Conservation (phyloP, 1,140 invertebrate species). For the Listronotus oregonensis region DNA sequence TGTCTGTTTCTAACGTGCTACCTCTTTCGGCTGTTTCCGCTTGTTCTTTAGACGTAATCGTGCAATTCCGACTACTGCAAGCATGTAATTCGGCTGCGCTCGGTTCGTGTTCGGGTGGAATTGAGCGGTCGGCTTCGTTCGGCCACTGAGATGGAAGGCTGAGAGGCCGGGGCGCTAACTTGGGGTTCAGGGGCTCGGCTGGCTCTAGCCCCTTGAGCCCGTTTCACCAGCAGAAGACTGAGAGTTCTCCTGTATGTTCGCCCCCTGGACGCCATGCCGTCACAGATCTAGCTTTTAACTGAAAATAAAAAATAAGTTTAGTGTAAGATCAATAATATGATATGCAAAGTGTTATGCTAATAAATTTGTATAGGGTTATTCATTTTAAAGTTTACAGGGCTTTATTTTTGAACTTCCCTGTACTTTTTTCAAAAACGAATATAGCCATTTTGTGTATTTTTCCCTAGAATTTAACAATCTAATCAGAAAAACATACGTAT, state of each 20-base stretch:
- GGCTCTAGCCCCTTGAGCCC: slow-evolving; percentile 50
- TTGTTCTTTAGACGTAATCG: slow-evolving; percentile 3
- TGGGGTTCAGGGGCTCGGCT: slow-evolving; percentile 41
- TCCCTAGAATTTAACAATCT: too few relatives aligned
- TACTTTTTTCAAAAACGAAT: too few relatives aligned
- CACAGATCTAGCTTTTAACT: slow-evolving; percentile 72
- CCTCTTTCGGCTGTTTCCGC: too few relatives aligned
- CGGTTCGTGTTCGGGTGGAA: slow-evolving; percentile 30
- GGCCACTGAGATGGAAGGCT: slow-evolving; percentile 46
- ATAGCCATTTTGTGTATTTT: too few relatives aligned
- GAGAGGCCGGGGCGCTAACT: slow-evolving; percentile 27
- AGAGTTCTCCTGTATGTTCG: slow-evolving; percentile 71
- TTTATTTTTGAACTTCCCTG: too few relatives aligned
- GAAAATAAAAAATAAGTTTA: slow-evolving; percentile 53
- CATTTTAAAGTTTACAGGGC: too few relatives aligned
- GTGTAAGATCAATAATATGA: too few relatives aligned
- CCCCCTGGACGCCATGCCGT: slow-evolving; percentile 70
- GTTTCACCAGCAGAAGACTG: slow-evolving; percentile 76
- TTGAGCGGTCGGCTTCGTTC: slow-evolving; percentile 28
- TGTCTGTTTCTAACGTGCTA: too few relatives aligned
- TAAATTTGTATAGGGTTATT: too few relatives aligned
- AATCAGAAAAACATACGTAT: too few relatives aligned
- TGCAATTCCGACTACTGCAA: slow-evolving; percentile 17
- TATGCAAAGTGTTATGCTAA: too few relatives aligned
- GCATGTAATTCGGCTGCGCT: slow-evolving; percentile 12